Evolutionary conservation across 1,140 invertebrate species (phyloP), one percentile per base, ranked within the genome.

Genomic region (Caerostris darwini): DNA sequence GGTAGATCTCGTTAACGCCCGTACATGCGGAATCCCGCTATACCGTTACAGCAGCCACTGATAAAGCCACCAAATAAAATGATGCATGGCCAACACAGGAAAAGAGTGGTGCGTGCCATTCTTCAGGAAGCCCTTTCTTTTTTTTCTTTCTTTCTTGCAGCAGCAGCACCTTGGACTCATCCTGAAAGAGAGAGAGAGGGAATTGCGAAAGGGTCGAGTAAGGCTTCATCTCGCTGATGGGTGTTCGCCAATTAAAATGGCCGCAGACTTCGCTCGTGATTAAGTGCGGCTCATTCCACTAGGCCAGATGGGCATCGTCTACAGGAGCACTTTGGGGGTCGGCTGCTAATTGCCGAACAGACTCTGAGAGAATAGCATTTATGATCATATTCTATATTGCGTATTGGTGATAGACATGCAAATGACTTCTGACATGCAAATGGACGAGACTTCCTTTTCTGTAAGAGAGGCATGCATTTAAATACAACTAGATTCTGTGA

Each of bases 161-260:
- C 34, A 34, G n/a, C 8, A 34, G n/a, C 69, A 71, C 69, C 19
- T 71, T 71, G 19, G 69, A 71, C 69, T 71, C 69, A 71, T 71
- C 69, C 69, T 54, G 10, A n/a, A n/a, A n/a, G 10, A 57, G 4
- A n/a, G 87, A 50, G 81, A 90, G 61, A 69, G 56, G 34, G 57
- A 77, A 50, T 87, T 87, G 88, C 34, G 88, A 58, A 53, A 67
- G 17, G 53, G 67, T 54, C 17, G 54, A 34, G 61, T 91, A 83
- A 64, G 90, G 90, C 90, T 91, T 91, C 90, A 91, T 91, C 77
- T 82, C 57, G 77, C 77, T 91, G 90, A 91, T 91, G 58, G 90
- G 90, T 91, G 90, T 91, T 91, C 90, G 77, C 90, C 90, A 91
- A 91, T 91, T 91, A 91, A 91, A 91, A 91, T 91, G 77, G 71